phyloP scores from a whole-genome alignment of 2,888 invertebrate genomes.

The Drosophila colorata region DNA sequence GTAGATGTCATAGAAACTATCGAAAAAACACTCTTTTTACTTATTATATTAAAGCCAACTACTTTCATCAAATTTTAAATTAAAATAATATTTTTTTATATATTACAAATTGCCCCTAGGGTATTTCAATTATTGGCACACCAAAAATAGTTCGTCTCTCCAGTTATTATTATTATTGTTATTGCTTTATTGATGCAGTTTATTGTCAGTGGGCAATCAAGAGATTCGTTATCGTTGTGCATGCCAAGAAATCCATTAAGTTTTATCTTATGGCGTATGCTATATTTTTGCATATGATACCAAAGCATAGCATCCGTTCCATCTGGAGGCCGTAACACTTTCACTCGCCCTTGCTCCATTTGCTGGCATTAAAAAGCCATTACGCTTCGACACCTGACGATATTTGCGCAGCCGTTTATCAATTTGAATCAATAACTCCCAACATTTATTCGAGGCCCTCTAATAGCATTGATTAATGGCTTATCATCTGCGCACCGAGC shows the following conservation, averaged over 20 bases:
- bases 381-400: constrained; percentile 26
- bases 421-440: constrained; percentile 61
- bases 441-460: constrained; percentile 22
- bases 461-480: constrained; percentile 66
- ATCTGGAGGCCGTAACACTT: constrained; percentile 27
- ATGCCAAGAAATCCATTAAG: constrained; percentile 53
- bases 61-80: too few species aligned
- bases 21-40: too few species aligned
- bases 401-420: constrained; percentile 44
- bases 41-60: too few species aligned
- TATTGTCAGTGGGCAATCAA: constrained; percentile 56
- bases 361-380: constrained; percentile 57
- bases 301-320: constrained; percentile 8
- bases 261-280: constrained; percentile 10
- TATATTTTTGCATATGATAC: constrained; percentile 62
- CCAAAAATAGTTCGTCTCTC: not conserved
- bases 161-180: constrained; percentile 39
- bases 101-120: constrained; percentile 10
- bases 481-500: constrained; percentile 41
- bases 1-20: not conserved
- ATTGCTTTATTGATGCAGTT: constrained; percentile 67
- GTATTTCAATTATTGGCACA: constrained; percentile 18
- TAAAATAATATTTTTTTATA: too few species aligned
- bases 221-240: constrained; percentile 57
- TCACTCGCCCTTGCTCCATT: constrained; percentile 61